Base-by-base conservation (phyloP, 2,113 vertebrate species). In the Cyanoliseus patagonus region DNA sequence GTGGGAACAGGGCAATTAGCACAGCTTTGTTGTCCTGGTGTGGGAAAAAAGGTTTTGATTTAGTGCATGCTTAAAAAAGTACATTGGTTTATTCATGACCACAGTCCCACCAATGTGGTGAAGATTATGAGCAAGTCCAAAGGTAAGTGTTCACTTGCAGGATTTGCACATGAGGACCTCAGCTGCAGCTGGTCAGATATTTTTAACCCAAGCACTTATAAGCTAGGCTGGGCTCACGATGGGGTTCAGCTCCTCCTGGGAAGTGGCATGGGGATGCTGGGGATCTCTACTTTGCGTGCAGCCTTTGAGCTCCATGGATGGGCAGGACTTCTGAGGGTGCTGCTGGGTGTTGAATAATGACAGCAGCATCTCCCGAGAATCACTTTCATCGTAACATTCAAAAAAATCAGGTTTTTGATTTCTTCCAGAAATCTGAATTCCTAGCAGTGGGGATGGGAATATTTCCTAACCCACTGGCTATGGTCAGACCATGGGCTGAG, bases 211-310 rank as follows among this genome's bases (percentile, higher is more conserved):
- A 74, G n/a, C 6, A 67, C 19, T 63, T 53, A 30, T 30, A 62
- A 19, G 20, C 44, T 33, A 35, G 18, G 27, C 2, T 67, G 67
- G 30, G 23, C 41, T 88, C 5, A 3, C 0, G 0, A 25, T 16
- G 46, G 25, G 52, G 23, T 23, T 64, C 47, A 64, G 42, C 12
- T 83, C 77, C 84, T 59, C 23, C 27, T 2, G 3, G 59, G 52
- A 88, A 52, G 18, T 73, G n/a, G 2, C 1, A 1, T 16, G 44
- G 47, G 28, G 35, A 51, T 12, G 6, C 17, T 17, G 0, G 42
- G 28, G 13, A 6, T 61, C 49, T 74, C 27, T 0, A 0, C 49
- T 51, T 55, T 44, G 13, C 2, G 3, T 6, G 11, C 47, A 84
- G 53, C 16, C 63, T 33, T 57, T 1, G 2, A 84, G 64, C 30